Evolutionary conservation across 2,797 vertebrate genomes (phyloP).

Genomic region (Clamator glandarius): DNA sequence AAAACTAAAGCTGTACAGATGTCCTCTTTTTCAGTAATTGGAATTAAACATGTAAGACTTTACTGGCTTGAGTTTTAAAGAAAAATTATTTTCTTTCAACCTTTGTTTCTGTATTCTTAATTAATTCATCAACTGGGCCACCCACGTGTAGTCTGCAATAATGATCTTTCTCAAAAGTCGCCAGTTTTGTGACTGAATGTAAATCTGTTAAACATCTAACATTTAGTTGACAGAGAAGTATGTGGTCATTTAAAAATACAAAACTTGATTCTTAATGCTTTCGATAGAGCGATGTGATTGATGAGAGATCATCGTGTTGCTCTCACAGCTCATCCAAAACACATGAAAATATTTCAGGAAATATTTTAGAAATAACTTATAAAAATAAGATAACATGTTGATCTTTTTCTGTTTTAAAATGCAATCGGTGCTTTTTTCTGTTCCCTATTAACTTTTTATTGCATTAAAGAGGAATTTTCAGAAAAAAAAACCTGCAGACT

Average conservation of each 20-base stretch:
- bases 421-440: background rate
- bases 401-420: slow-evolving; percentile 6
- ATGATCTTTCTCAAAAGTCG: slow-evolving; percentile 42
- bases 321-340: background rate
- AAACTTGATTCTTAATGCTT: background rate
- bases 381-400: slow-evolving; percentile 7
- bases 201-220: slow-evolving; percentile 62
- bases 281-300: background rate
- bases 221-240: slow-evolving; percentile 53
- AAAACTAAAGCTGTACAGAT: slow-evolving; percentile 73
- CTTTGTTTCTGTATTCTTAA: slow-evolving; percentile 75
- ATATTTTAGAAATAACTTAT: background rate
- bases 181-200: slow-evolving; percentile 46
- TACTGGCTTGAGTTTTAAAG: slow-evolving; percentile 76
- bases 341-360: background rate
- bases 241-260: slow-evolving; percentile 22
- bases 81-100: slow-evolving; percentile 75
- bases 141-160: slow-evolving; percentile 69
- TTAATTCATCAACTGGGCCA: slow-evolving; percentile 74
- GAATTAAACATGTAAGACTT: slow-evolving; percentile 79
- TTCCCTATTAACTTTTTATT: slow-evolving; percentile 66
- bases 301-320: background rate
- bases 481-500: background rate
- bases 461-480: slow-evolving; percentile 57
- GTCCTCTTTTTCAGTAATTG: slow-evolving; percentile 73